Evolutionary conservation across 2,113 vertebrate genomes (phyloP).

Genomic region (Piaya cayana): DNA sequence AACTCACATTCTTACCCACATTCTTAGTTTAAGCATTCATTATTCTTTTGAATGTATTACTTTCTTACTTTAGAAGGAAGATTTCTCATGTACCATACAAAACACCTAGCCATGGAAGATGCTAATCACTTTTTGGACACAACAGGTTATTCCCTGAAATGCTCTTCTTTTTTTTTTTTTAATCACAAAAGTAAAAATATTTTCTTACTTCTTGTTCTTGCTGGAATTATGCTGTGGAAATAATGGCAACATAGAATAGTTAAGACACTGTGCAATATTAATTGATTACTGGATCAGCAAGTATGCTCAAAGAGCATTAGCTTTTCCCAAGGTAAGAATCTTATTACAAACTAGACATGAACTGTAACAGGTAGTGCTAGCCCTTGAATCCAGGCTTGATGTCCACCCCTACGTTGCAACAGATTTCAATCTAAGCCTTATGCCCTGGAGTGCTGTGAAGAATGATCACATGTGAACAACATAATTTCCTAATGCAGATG

Average conservation of each 20-base stretch:
- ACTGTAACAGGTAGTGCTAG: neutral
- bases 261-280: neutral
- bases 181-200: neutral
- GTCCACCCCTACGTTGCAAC: neutral
- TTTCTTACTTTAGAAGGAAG: neutral
- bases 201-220: neutral
- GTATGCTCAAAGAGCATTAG: neutral
- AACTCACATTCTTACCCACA: neutral
- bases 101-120: neutral
- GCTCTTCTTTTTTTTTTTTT: neutral
- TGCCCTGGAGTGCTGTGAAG: fast-evolving
- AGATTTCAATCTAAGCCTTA: neutral
- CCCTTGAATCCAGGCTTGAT: neutral
- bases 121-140: neutral
- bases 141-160: neutral
- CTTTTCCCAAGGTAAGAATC: neutral
- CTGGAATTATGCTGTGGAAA: neutral
- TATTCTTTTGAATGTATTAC: neutral
- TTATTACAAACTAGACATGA: neutral
- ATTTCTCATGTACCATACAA: neutral
- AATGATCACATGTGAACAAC: neutral
- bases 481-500: neutral
- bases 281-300: neutral
- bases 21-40: neutral
- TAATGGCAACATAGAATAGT: neutral